phyloP scores from a whole-genome alignment of 2,113 vertebrate species.

The Colossoma macropomum region DNA sequence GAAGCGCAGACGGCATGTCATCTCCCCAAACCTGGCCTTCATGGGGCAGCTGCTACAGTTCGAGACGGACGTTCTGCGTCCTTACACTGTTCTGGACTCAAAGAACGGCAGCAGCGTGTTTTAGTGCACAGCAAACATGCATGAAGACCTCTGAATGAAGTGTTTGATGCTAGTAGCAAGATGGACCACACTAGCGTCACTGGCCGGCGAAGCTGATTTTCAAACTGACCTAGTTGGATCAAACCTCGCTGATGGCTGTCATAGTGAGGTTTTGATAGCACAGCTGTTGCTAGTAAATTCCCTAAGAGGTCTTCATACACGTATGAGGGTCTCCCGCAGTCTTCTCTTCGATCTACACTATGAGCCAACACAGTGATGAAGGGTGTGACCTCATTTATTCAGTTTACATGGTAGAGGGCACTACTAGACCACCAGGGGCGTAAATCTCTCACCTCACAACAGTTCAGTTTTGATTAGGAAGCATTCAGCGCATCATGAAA shows the following conservation, averaged over 20 bases:
- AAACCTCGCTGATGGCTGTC: background rate
- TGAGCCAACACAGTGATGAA: background rate
- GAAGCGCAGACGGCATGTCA: constrained; percentile 76
- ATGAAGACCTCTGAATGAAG: background rate
- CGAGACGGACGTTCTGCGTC: constrained; percentile 78
- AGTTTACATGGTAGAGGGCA: constrained; percentile 19
- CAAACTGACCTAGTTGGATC: background rate
- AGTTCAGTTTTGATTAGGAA: too few species aligned
- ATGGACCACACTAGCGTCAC: background rate
- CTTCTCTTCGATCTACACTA: background rate
- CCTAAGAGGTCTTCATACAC: background rate
- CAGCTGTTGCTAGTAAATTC: background rate
- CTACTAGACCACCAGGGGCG: background rate
- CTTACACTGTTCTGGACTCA: constrained; percentile 60
- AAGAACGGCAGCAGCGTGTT: constrained; percentile 1
- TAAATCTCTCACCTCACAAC: background rate
- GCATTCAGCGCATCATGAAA: too few species aligned
- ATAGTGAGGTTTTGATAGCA: background rate
- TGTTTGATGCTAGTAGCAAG: background rate
- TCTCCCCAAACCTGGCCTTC: constrained; percentile 81
- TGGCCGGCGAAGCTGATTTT: background rate
- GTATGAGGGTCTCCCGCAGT: background rate
- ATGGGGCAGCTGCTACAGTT: constrained; percentile 84
- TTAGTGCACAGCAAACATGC: constrained; percentile 11
- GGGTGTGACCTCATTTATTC: background rate